These are phyloP conservation scores for Alectoris magna DNA, from an alignment of 2,797 vertebrate species.

Conservation along the genomic window DNA sequence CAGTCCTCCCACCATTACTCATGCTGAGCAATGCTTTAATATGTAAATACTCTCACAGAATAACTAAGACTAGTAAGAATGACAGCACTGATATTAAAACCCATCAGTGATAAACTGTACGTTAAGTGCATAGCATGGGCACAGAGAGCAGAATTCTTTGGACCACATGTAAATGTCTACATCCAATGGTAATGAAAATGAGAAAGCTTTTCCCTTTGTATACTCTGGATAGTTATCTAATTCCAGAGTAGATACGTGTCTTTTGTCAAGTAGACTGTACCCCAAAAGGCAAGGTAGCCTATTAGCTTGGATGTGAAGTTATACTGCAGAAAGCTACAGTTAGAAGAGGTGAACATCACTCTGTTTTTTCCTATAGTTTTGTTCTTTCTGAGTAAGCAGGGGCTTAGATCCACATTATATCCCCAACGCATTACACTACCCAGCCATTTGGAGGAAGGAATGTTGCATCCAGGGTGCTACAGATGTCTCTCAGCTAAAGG, in stretches of 20 bases:
- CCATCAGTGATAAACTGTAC: background rate
- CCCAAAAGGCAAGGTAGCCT: background rate
- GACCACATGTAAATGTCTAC: background rate
- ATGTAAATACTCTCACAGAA: constrained; percentile 39
- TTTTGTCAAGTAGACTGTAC: background rate
- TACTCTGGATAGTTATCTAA: background rate
- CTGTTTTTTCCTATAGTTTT: background rate
- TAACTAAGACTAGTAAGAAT: constrained; percentile 15
- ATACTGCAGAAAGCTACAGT: background rate
- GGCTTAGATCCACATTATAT: background rate
- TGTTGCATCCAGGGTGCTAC: background rate
- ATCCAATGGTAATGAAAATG: background rate
- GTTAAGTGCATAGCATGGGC: background rate
- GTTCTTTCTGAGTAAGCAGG: background rate
- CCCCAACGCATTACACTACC: background rate
- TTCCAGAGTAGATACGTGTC: background rate
- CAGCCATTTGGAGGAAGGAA: background rate
- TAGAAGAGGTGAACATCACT: background rate
- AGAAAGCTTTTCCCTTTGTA: background rate
- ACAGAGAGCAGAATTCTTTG: constrained; percentile 22
- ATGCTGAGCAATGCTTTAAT: constrained; percentile 43
- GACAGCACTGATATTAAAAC: constrained; percentile 6
- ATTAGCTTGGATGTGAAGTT: background rate
- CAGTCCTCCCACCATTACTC: constrained; percentile 29
- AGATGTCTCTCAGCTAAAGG: background rate